Conservation (phyloP, 2,888 invertebrate species). For the Teinopalpus imperialis region DNA sequence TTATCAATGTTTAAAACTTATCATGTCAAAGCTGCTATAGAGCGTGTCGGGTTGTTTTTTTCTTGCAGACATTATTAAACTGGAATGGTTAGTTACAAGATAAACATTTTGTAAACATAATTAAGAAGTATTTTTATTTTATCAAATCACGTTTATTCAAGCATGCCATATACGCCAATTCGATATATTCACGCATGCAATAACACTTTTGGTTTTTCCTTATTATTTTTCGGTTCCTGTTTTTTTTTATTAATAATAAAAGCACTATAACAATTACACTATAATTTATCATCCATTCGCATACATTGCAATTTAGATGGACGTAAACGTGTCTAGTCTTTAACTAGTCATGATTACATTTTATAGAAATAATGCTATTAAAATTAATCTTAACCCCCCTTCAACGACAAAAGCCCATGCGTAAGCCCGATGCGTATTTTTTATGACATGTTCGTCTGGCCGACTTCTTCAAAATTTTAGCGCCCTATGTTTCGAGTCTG, state of each 20-base stretch:
- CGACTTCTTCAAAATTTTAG: no score
- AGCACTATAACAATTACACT: background rate
- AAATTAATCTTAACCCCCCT: no score
- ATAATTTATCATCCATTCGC: no score
- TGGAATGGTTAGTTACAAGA: constrained; percentile 24
- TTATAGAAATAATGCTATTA: no score
- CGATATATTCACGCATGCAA: no score
- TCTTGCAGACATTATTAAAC: constrained; percentile 13
- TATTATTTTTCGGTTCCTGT: background rate
- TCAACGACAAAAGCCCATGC: no score
- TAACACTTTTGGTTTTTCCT: background rate
- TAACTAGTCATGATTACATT: no score
- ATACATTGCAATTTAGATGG: no score
- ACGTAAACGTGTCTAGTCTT: no score
- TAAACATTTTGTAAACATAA: constrained; percentile 18
- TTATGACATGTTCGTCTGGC: no score
- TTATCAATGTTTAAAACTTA: constrained; percentile 20
- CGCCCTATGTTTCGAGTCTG: no score
- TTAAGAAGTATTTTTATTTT: constrained; percentile 1
- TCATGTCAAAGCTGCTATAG: constrained; percentile 4
- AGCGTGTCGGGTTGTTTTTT: constrained; percentile 9
- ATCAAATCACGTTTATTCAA: background rate
- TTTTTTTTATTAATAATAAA: background rate
- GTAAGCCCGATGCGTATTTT: no score
- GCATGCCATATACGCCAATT: background rate